Base-by-base conservation (phyloP, 2,888 invertebrate genomes). In the Drosophila merina region DNA sequence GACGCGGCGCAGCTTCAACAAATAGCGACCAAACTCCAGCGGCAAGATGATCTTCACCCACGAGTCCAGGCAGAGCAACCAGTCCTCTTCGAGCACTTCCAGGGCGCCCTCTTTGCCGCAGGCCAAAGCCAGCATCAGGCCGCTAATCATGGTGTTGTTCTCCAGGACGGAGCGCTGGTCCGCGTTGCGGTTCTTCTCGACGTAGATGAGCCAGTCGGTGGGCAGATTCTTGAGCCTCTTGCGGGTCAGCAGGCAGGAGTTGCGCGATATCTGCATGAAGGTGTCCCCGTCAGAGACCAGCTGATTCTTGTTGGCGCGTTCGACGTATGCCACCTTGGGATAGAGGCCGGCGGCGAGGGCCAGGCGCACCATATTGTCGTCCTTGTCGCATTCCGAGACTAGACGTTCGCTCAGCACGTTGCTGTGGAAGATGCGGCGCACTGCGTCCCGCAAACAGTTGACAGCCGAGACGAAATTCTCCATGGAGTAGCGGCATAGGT, bases 351-450 rank as follows among this genome's bases (percentile, higher is more conserved):
- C 96, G 28, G 95, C 95, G 33, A 99, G 92, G 1, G 97, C 97
- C 0, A 97, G 96, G 89, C 98, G 98, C 0, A 99, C 95, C 57
- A 98, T 94, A 9, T 97, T 95, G 97, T 97, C 97, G 30, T 91
- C 80, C 1, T 66, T 44, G 30, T 88, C 85, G 36, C 79, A 51
- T 72, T 67, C 38, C 50, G n/a, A 26, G 14, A 49, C 10, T 1
- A 31, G 0, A 0, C 10, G n/a, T 0, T 20, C 10, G 12, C n/a
- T 28, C 81, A 96, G 95, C 0, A 96, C 95, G 3, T 96, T 95
- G 0, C 96, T 93, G 0, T 95, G 66, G 28, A 90, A 83, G 8
- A 87, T 88, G 12, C 77, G 95, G 51, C 96, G 92, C 4, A 98
- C 92, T 86, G 98, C 96, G 0, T 96, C 96, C 31, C 97, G 92